Conservation (phyloP, 2,797 vertebrate species). For the Sebastes goodei region DNA sequence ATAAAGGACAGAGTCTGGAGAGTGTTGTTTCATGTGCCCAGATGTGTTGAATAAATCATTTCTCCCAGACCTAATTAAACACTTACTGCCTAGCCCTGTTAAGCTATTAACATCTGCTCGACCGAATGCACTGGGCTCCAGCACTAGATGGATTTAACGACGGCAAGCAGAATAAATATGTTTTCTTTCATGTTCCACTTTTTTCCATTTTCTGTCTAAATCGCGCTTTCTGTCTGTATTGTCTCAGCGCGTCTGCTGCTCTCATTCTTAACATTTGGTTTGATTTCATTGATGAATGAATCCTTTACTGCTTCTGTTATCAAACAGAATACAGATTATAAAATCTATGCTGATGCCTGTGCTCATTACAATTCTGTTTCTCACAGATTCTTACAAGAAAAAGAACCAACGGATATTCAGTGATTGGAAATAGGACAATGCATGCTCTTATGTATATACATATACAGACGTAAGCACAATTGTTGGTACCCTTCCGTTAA, state of each 20-base stretch:
- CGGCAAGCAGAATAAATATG: slow-evolving; percentile 41
- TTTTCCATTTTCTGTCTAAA: slow-evolving; percentile 9
- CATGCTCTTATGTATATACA: not conserved
- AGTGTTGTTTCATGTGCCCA: slow-evolving; percentile 68
- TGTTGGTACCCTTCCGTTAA: too few relatives aligned
- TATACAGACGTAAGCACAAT: too few relatives aligned
- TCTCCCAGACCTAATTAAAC: slow-evolving; percentile 72
- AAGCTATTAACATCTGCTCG: slow-evolving; percentile 78
- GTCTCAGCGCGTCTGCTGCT: slow-evolving; percentile 18
- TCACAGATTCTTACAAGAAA: not conserved
- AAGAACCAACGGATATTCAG: not conserved
- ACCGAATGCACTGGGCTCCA: slow-evolving; percentile 59
- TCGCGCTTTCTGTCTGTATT: not conserved
- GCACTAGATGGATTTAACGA: slow-evolving; percentile 34
- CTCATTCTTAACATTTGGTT: slow-evolving; percentile 20
- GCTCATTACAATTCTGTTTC: slow-evolving; percentile 4
- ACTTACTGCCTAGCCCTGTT: slow-evolving; percentile 68
- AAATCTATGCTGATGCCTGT: not conserved
- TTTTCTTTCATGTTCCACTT: slow-evolving; percentile 32
- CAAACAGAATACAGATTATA: slow-evolving; percentile 7
- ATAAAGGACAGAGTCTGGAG: slow-evolving; percentile 53
- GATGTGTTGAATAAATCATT: slow-evolving; percentile 79
- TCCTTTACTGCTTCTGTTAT: slow-evolving; percentile 4
- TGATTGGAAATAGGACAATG: not conserved
- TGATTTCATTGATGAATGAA: slow-evolving; percentile 21